These are phyloP conservation scores for Periphyllus acericola DNA, from an alignment of 2,888 invertebrate genomes.

Conservation along the genomic window DNA sequence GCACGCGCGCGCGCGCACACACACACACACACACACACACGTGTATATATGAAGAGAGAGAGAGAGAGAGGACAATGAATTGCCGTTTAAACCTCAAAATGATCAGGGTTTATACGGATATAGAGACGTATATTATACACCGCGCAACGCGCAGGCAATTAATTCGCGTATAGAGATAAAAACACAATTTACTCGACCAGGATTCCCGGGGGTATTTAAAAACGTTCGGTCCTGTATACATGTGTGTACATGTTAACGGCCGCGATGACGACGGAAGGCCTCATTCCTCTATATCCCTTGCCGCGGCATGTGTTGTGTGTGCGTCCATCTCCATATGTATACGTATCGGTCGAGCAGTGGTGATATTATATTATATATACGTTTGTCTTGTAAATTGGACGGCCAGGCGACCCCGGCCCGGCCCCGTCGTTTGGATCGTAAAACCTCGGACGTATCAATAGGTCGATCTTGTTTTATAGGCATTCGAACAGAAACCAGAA, in stretches of 20 bases:
- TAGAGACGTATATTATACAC: neutral
- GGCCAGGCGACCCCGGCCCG: neutral
- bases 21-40: neutral
- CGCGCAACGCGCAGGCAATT: slow-evolving; percentile 21
- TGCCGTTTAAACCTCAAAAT: slow-evolving; percentile 53
- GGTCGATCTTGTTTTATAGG: slow-evolving; percentile 61
- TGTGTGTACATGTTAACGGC: neutral
- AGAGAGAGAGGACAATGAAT: slow-evolving; percentile 34
- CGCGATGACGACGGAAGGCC: neutral
- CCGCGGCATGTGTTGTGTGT: neutral
- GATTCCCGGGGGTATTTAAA: slow-evolving; percentile 58
- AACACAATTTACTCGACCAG: slow-evolving; percentile 56
- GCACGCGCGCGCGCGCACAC: neutral
- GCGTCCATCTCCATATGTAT: neutral
- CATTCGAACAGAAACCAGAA: slow-evolving; percentile 59
- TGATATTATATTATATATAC: neutral
- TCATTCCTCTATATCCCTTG: neutral
- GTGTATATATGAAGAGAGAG: too few relatives aligned
- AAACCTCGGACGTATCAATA: slow-evolving; percentile 56
- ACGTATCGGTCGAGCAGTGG: neutral
- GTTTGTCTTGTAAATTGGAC: slow-evolving; percentile 44
- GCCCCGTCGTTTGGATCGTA: slow-evolving; percentile 39
- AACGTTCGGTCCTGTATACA: slow-evolving; percentile 4
- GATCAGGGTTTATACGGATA: slow-evolving; percentile 14
- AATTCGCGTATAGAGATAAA: slow-evolving; percentile 57